Conservation (phyloP, 2,888 invertebrate species). For the Diachrysia chrysitis region DNA sequence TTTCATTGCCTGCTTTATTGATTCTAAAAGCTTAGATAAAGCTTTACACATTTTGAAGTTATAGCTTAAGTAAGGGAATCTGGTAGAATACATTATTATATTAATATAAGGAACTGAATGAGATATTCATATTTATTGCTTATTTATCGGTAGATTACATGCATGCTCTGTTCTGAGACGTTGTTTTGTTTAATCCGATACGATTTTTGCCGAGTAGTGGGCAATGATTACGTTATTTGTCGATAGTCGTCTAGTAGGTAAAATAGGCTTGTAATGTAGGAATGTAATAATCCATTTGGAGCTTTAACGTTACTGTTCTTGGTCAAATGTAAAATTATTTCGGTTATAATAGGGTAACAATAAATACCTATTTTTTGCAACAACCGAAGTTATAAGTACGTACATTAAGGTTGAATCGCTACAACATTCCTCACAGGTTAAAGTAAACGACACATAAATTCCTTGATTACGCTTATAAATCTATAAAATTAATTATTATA, state of each 20-base stretch:
- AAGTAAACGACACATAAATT: slow-evolving; percentile 56
- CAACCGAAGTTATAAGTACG: slow-evolving; percentile 52
- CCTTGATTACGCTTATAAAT: slow-evolving; percentile 59
- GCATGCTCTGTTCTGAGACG: slow-evolving; percentile 16
- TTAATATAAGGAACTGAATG: slow-evolving; percentile 24
- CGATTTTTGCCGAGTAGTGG: not conserved
- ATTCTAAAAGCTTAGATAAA: slow-evolving; percentile 1
- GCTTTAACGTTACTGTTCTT: slow-evolving; percentile 11
- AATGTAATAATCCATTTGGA: slow-evolving; percentile 48
- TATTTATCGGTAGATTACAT: slow-evolving; percentile 33
- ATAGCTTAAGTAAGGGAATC: slow-evolving; percentile 2
- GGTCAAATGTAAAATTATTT: slow-evolving; percentile 27
- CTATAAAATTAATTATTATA: slow-evolving; percentile 67
- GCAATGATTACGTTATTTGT: slow-evolving; percentile 11
- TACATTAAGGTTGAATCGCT: slow-evolving; percentile 46
- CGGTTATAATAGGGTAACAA: slow-evolving; percentile 42
- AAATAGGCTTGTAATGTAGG: slow-evolving; percentile 56
- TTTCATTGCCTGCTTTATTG: slow-evolving; percentile 13
- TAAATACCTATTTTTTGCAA: slow-evolving; percentile 43
- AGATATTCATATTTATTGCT: slow-evolving; percentile 39
- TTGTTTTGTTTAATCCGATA: slow-evolving; percentile 14
- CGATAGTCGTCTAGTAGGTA: slow-evolving; percentile 10
- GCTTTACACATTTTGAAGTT: slow-evolving; percentile 8
- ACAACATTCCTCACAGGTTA: slow-evolving; percentile 43
- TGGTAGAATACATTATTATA: not conserved